Conservation (phyloP, 2,888 invertebrate genomes). For the Lithophane semibrunnea region DNA sequence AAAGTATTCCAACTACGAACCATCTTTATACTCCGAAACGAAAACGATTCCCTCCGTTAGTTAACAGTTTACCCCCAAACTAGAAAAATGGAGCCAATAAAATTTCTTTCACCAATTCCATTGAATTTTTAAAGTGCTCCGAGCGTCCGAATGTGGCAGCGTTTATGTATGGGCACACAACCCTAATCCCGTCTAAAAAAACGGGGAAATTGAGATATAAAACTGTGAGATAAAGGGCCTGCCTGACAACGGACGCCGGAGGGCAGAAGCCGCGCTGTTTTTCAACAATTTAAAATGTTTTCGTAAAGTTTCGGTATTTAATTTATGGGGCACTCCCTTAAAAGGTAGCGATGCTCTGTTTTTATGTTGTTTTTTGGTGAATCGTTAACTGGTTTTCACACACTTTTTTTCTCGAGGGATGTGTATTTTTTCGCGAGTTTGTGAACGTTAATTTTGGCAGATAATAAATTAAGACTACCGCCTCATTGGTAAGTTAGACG, state of each 20-base stretch:
- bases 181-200: conserved; percentile 65
- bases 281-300: conserved; percentile 72
- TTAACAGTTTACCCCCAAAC: conserved; percentile 45
- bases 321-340: conserved; percentile 56
- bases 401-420: conserved; percentile 37
- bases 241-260: conserved; percentile 62
- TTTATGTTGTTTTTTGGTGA: conserved; percentile 39
- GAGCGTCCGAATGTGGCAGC: conserved; percentile 35
- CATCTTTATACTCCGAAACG: conserved; percentile 27
- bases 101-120: conserved; percentile 48
- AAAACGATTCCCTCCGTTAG: conserved; percentile 46
- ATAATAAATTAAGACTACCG: background rate
- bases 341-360: conserved; percentile 45
- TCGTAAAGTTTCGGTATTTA: conserved; percentile 65
- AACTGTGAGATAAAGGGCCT: conserved; percentile 76
- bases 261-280: conserved; percentile 65
- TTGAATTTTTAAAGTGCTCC: conserved; percentile 58
- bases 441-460: conserved; percentile 17
- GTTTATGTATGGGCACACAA: conserved; percentile 59
- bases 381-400: conserved; percentile 46
- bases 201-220: conserved; percentile 84
- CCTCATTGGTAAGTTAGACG: background rate
- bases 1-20: conserved; percentile 19
- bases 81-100: conserved; percentile 44
- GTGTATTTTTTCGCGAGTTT: conserved; percentile 10